Conservation (phyloP, 2,113 vertebrate genomes). For the Meleagris gallopavo region DNA sequence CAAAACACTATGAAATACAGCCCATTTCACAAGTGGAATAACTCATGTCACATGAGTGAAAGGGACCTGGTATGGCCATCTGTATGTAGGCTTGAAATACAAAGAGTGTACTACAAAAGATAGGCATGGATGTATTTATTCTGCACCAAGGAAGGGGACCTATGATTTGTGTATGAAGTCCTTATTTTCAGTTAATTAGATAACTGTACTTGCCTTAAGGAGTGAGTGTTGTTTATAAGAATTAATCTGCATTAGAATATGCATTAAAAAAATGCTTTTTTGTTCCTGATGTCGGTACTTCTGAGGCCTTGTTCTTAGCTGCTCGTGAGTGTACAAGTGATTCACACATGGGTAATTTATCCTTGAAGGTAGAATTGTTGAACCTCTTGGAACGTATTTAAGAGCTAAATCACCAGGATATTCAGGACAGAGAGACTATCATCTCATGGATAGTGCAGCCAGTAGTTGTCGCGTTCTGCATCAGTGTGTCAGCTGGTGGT, state of each 20-base stretch:
- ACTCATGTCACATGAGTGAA: not conserved
- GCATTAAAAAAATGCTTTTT: not conserved
- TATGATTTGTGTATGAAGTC: not conserved
- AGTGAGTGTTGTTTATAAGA: not conserved
- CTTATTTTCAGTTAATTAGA: not conserved
- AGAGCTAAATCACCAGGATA: not conserved
- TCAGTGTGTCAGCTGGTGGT: not conserved
- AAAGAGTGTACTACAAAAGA: not conserved
- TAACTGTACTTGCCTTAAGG: constrained; percentile 34
- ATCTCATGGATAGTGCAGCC: not conserved
- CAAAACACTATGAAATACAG: not conserved
- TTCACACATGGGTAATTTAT: not conserved
- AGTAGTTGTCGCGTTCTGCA: rapidly evolving
- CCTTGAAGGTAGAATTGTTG: not conserved
- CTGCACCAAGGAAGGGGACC: not conserved
- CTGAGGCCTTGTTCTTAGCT: not conserved
- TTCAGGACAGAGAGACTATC: rapidly evolving
- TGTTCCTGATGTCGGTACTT: not conserved
- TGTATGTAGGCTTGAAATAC: not conserved
- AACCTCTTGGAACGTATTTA: not conserved
- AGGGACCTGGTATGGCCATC: not conserved
- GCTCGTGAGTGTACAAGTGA: not conserved
- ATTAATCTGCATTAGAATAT: not conserved
- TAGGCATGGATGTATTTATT: not conserved
- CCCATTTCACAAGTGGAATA: not conserved